phyloP scores from a whole-genome alignment of 2,113 vertebrate genomes.

The Oreotragus oreotragus region DNA sequence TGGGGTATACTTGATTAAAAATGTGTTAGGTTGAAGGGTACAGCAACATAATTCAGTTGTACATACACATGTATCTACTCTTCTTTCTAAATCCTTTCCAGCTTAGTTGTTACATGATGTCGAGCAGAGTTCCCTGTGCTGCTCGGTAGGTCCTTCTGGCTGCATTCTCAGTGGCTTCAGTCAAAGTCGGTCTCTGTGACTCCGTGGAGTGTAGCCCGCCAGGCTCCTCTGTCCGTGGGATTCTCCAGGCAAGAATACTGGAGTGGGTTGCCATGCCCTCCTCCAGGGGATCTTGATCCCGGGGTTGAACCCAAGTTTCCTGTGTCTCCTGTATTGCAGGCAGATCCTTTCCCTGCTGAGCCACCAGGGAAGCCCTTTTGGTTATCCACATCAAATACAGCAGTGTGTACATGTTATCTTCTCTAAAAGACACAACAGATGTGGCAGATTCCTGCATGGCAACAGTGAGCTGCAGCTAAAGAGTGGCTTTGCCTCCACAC shows the following conservation, averaged over 20 bases:
- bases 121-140: neutral
- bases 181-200: neutral
- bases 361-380: neutral
- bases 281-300: neutral
- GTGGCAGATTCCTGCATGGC: neutral
- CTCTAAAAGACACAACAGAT: neutral
- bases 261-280: neutral
- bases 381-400: neutral
- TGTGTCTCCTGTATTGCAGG: neutral
- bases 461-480: too few species aligned
- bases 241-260: neutral
- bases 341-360: neutral
- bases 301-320: neutral
- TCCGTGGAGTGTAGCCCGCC: neutral
- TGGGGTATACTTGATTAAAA: neutral
- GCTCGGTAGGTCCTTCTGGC: neutral
- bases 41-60: neutral
- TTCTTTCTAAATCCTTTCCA: neutral
- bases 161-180: neutral
- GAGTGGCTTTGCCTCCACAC: rapidly evolving
- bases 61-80: neutral
- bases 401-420: neutral
- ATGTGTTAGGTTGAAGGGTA: too few species aligned
- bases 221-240: neutral
- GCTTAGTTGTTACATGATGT: neutral